A percentile compares a stretch with the other conserved stretches of the same genome.
Evolutionary conservation across 2,888 invertebrate genomes (phyloP).

Genomic region (Lypha dubia): DNA sequence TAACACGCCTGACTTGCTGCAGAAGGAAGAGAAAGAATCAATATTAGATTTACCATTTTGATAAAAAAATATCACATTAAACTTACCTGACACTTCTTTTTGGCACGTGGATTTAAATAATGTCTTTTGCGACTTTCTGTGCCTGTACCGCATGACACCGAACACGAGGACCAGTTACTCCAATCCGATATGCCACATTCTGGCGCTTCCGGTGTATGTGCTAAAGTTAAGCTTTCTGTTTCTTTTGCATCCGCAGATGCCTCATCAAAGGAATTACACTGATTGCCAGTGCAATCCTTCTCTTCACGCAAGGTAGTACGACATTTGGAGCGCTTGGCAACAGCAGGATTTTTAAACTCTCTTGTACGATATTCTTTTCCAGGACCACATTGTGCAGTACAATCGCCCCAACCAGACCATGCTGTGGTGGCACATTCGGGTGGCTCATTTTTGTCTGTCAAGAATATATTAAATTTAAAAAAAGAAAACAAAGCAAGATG

Average conservation of each 20-base stretch:
- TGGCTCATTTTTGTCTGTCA: conserved; percentile 82
- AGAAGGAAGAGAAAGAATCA: neutral
- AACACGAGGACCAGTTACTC: conserved; percentile 92
- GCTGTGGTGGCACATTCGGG: conserved; percentile 80
- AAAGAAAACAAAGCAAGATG: neutral
- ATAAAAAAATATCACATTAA: neutral
- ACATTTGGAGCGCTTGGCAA: conserved; percentile 79
- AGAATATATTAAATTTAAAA: neutral
- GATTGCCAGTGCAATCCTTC: conserved; percentile 83
- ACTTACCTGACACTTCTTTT: conserved; percentile 86
- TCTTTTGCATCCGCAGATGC: conserved; percentile 73
- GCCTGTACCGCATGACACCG: conserved; percentile 88
- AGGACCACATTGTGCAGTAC: conserved; percentile 84
- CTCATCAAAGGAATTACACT: conserved; percentile 79
- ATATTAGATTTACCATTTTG: too few relatives aligned
- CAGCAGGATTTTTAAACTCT: conserved; percentile 80
- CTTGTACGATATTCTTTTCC: conserved; percentile 83
- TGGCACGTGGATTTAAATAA: conserved; percentile 86
- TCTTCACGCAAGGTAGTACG: conserved; percentile 79
- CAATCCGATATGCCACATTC: conserved; percentile 89
- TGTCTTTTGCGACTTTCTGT: conserved; percentile 88
- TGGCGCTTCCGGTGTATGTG: conserved; percentile 82
- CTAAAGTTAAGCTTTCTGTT: conserved; percentile 61
- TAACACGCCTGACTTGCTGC: conserved; percentile 80
- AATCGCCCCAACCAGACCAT: conserved; percentile 85